Percentiles rank a stretch among this genome's conserved stretches.
These are phyloP conservation scores for Petrolisthes cinctipes DNA, from an alignment of 2,888 invertebrate genomes.

Conservation along the genomic window DNA sequence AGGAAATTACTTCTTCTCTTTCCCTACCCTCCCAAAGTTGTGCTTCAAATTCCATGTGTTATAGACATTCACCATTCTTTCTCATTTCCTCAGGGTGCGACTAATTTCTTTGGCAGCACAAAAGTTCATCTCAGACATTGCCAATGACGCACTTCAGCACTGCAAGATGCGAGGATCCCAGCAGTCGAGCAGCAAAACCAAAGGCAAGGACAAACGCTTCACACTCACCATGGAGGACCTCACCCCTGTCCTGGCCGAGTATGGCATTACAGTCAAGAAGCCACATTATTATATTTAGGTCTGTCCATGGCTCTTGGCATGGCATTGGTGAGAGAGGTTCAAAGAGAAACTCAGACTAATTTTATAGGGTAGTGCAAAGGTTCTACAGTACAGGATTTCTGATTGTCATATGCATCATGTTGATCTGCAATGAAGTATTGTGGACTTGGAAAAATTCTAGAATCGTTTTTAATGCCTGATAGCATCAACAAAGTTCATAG, in stretches of 20 bases:
- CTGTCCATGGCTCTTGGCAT: neutral
- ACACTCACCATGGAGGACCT: constrained; percentile 96
- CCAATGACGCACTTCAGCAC: constrained; percentile 96
- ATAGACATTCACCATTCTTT: too few species aligned
- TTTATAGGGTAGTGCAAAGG: neutral
- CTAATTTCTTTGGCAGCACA: constrained; percentile 95
- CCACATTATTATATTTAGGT: constrained; percentile 89
- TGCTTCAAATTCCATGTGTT: too few species aligned
- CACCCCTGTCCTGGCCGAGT: constrained; percentile 92
- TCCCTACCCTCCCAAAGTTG: too few species aligned
- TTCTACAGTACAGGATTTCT: neutral
- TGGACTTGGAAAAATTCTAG: too few species aligned
- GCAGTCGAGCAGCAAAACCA: constrained; percentile 74
- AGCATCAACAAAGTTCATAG: too few species aligned
- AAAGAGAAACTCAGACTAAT: neutral
- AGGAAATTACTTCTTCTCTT: too few species aligned
- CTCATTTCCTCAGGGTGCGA: constrained; percentile 73
- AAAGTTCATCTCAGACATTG: constrained; percentile 97
- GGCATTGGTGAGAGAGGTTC: neutral
- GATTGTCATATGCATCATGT: too few species aligned
- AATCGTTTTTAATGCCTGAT: too few species aligned
- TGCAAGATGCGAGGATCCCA: constrained; percentile 89
- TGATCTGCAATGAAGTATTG: too few species aligned
- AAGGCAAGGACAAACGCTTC: constrained; percentile 77
- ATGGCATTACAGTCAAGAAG: constrained; percentile 94